Conservation (phyloP, 2,797 vertebrate genomes). For the Characodon lateralis region DNA sequence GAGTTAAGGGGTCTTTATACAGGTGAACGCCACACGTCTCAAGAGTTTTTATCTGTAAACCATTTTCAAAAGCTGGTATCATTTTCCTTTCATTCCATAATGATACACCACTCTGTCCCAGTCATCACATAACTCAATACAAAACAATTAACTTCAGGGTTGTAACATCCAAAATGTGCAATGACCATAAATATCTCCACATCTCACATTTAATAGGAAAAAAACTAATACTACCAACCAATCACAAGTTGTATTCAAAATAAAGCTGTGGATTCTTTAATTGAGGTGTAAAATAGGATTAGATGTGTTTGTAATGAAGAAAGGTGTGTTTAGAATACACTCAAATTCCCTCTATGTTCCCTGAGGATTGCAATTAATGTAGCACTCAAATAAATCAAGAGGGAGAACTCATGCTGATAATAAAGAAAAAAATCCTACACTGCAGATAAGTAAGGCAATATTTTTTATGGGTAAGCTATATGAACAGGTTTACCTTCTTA, state of each 20-base stretch:
- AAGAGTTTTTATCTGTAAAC: too few species aligned
- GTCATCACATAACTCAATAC: too few species aligned
- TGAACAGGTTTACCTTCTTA: conserved; percentile 3
- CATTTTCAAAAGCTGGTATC: too few species aligned
- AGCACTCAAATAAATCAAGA: background rate
- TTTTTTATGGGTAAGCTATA: background rate
- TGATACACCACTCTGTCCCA: too few species aligned
- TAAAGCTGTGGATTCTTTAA: background rate
- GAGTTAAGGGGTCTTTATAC: too few species aligned
- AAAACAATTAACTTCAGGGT: too few species aligned
- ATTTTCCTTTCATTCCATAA: too few species aligned
- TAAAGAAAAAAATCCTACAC: background rate
- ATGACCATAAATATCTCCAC: too few species aligned
- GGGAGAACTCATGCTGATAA: background rate
- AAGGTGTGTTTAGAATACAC: background rate
- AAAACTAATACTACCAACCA: background rate
- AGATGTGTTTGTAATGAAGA: background rate
- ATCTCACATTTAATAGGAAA: too few species aligned
- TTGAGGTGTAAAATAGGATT: background rate
- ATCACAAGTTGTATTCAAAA: background rate
- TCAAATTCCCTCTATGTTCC: background rate
- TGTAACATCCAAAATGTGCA: too few species aligned
- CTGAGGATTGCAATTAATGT: background rate
- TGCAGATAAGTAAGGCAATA: background rate
- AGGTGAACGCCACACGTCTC: too few species aligned